These are phyloP conservation scores for Protobothrops mucrosquamatus DNA, from an alignment of 2,113 vertebrate species.

Conservation along the genomic window DNA sequence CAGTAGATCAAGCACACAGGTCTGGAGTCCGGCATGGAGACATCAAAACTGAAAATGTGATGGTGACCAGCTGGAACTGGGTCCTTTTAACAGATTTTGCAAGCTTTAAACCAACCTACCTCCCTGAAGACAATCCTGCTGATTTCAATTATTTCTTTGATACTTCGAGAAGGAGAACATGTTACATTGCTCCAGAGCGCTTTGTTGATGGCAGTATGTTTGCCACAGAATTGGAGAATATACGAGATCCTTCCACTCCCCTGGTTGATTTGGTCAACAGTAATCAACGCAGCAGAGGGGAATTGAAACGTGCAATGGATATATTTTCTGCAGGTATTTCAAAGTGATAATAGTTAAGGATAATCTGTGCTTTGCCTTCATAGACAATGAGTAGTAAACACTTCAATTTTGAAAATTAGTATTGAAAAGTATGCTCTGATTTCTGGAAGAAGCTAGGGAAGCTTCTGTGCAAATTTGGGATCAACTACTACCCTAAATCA, in stretches of 20 bases:
- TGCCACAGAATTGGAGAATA: constrained; percentile 78
- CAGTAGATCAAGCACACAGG: constrained; percentile 92
- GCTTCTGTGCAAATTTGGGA: neutral
- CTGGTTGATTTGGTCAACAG: constrained; percentile 90
- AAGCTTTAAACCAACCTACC: constrained; percentile 95
- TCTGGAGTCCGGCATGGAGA: constrained; percentile 95
- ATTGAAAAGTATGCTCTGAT: neutral
- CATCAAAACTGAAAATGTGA: constrained; percentile 97
- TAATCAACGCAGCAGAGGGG: constrained; percentile 90
- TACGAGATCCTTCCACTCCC: constrained; percentile 90
- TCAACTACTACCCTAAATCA: neutral
- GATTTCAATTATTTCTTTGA: constrained; percentile 99
- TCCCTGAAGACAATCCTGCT: constrained; percentile 96
- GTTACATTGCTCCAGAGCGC: constrained; percentile 93
- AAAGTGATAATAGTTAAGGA: neutral
- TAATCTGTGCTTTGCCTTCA: neutral
- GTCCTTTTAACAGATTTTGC: constrained; percentile 95
- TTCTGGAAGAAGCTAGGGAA: neutral
- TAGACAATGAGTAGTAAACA: neutral
- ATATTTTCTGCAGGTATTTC: constrained; percentile 95
- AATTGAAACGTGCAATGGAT: constrained; percentile 93
- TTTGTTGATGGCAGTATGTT: constrained; percentile 96
- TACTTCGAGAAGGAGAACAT: constrained; percentile 90
- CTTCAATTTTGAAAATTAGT: neutral
- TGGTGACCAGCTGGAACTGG: constrained; percentile 99